phyloP scores from a whole-genome alignment of 2,797 vertebrate genomes.

The Liasis olivaceus region DNA sequence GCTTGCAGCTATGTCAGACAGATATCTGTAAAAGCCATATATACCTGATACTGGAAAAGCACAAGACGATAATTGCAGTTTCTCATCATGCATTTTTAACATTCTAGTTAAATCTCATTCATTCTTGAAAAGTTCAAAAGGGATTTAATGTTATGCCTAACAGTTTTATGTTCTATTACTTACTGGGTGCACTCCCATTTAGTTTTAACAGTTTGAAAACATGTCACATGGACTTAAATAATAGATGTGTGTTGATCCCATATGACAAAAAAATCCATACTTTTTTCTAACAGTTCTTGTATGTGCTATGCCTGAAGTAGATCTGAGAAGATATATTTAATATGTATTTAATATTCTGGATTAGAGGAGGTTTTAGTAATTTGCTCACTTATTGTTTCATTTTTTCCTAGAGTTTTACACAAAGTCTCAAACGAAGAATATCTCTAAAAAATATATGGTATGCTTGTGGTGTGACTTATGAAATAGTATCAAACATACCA shows the following conservation, averaged over 20 bases:
- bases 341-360: neutral
- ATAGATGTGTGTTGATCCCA: neutral
- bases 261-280: neutral
- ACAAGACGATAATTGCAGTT: neutral
- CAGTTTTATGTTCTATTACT: neutral
- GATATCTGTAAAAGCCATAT: neutral
- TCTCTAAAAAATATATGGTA: constrained; percentile 91
- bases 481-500: constrained; percentile 98
- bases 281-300: neutral
- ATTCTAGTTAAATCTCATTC: neutral
- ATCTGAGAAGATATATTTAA: neutral
- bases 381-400: neutral
- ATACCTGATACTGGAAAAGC: neutral
- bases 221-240: neutral
- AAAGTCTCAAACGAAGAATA: constrained; percentile 97
- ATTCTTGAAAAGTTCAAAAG: neutral
- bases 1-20: neutral
- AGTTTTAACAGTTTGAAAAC: neutral
- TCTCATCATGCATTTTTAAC: neutral
- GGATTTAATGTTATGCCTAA: neutral
- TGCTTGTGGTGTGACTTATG: constrained; percentile 92
- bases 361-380: neutral
- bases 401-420: constrained; percentile 90
- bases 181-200: neutral
- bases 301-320: neutral